Base-by-base conservation (phyloP, 2,113 vertebrate species). In the Fulmarus glacialis region DNA sequence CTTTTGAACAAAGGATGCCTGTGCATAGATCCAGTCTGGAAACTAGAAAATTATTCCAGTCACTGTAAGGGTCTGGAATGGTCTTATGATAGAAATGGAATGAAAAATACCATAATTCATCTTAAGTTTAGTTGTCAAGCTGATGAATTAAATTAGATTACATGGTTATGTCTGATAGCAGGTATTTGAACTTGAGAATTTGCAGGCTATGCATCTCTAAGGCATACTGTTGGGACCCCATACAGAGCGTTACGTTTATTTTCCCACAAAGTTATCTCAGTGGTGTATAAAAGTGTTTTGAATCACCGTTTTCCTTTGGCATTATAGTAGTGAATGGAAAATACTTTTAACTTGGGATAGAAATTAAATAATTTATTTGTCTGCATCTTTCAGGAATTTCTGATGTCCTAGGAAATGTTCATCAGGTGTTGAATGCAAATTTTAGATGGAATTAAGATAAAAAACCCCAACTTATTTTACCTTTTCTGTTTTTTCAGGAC, bases 391-490 rank as follows among this genome's bases (percentile, higher is more conserved):
- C 15, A 34, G 63, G 22, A 55, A 32, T 66, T 71, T 87, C 8
- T 63, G 1, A 29, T 78, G 29, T 78, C 19, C 20, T 50, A 34
- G 59, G 29, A 67, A 50, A 30, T 30, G 11, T 18, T 73, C 2
- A 36, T 75, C 17, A 45, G 11, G 7, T 86, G 27, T 60, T 60
- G 29, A 73, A 60, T 42, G 8, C 10, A 87, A 50, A 53, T 64
- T 71, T 55, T 63, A 60, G 10, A 20, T 70, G 24, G 9, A 60
- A 23, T 89, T 53, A 38, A 70, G 55, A 21, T 62, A 56, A 52
- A 30, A 5, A 1, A 1, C 2, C 7, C 3, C n/a, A 32, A 24
- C 1, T 63, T 85, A 13, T 5, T 86, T 80, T 55, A n/a, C 9
- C 2, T 66, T 50, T 81, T 67, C 36, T 48, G 12, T 48, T 40